Percentiles rank a stretch among this genome's conserved stretches.
Evolutionary conservation across 2,888 invertebrate genomes (phyloP).

Genomic region (Drosophila formosana): DNA sequence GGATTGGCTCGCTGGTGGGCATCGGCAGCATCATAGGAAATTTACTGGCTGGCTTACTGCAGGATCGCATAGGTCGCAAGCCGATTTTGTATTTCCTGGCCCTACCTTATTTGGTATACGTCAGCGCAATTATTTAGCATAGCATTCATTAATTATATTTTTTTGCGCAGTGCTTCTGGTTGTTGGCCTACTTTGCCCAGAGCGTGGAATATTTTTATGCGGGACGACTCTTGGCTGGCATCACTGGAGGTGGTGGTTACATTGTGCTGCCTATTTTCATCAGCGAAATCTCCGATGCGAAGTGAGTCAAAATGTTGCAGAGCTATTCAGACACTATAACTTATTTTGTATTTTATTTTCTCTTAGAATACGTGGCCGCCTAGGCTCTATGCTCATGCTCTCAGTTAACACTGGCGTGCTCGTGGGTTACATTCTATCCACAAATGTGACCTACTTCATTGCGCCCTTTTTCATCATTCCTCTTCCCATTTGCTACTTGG

Average conservation of each 20-base stretch:
- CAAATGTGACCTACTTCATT: constrained; percentile 58
- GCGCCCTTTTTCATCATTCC: constrained; percentile 61
- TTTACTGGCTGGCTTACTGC: constrained; percentile 63
- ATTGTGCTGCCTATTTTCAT: constrained; percentile 82
- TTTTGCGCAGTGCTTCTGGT: constrained; percentile 77
- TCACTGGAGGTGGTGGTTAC: constrained; percentile 82
- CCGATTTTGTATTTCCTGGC: constrained; percentile 56
- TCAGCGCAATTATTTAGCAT: too few relatives aligned
- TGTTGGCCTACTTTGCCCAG: constrained; percentile 73
- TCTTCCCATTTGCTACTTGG: constrained; percentile 65
- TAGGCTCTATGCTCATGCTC: constrained; percentile 75
- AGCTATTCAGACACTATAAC: fast-evolving
- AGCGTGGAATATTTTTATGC: constrained; percentile 79
- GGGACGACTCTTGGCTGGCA: constrained; percentile 79
- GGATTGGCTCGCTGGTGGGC: constrained; percentile 75
- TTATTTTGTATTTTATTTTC: background rate
- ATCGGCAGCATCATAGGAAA: constrained; percentile 78
- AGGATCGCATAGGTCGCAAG: constrained; percentile 74
- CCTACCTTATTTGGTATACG: constrained; percentile 70
- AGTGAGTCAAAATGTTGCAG: constrained; percentile 61
- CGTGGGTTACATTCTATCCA: constrained; percentile 66
- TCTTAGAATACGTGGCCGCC: constrained; percentile 80
- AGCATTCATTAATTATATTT: too few relatives aligned
- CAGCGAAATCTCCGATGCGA: constrained; percentile 83
- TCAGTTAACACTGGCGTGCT: constrained; percentile 67